Percentiles rank a stretch among this genome's conserved stretches.
phyloP scores from a whole-genome alignment of 2,113 vertebrate species.

The Zootoca vivipara region DNA sequence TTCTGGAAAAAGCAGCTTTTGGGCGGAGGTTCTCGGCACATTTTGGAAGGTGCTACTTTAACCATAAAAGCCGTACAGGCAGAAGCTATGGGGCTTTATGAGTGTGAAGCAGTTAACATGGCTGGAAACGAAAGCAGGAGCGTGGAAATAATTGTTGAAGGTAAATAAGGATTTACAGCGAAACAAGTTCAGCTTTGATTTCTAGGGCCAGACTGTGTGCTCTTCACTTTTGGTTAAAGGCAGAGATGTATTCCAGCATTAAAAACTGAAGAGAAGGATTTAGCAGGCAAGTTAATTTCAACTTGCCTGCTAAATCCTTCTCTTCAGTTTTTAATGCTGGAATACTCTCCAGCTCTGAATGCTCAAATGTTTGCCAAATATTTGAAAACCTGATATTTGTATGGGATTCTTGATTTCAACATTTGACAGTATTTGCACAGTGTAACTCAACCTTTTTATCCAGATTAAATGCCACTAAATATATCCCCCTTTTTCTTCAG shows the following conservation, averaged over 20 bases:
- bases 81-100: conserved; percentile 72
- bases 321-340: background rate
- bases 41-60: conserved; percentile 60
- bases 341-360: background rate
- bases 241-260: too few species aligned
- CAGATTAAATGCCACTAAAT: background rate
- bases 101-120: conserved; percentile 71
- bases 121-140: conserved; percentile 60
- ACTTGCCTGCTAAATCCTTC: background rate
- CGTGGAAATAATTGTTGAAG: conserved; percentile 69
- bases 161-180: conserved; percentile 48
- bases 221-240: background rate
- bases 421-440: background rate
- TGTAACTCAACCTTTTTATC: background rate
- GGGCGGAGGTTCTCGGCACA: conserved; percentile 18
- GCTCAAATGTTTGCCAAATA: background rate
- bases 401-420: background rate
- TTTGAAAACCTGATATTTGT: background rate
- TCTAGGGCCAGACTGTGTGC: background rate
- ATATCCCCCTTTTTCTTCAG: conserved; percentile 50
- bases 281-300: too few species aligned
- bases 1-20: conserved; percentile 65
- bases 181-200: background rate
- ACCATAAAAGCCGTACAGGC: conserved; percentile 62
- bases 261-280: too few species aligned